These are phyloP conservation scores for Rana temporaria DNA, from an alignment of 2,113 vertebrate species.

Conservation along the genomic window DNA sequence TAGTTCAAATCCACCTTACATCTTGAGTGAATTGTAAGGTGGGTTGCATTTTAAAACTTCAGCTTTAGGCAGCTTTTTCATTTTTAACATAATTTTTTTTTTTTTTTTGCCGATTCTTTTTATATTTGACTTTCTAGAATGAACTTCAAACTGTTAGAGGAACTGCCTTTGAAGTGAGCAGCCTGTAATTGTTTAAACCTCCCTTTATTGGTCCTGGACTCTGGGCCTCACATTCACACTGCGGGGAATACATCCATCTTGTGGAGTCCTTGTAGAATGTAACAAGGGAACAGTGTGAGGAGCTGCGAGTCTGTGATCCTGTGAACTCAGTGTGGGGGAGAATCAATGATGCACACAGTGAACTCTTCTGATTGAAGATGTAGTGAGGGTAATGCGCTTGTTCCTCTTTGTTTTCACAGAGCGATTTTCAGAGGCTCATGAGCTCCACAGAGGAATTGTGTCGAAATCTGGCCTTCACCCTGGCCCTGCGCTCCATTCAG, in stretches of 20 bases:
- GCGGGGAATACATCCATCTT: neutral
- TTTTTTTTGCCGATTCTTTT: neutral
- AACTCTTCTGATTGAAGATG: slow-evolving; percentile 28
- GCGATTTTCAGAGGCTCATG: slow-evolving; percentile 93
- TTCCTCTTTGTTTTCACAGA: slow-evolving; percentile 69
- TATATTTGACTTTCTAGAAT: neutral
- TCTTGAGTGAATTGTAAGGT: too few relatives aligned
- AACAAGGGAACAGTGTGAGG: neutral
- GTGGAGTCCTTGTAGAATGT: neutral
- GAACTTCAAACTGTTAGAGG: neutral
- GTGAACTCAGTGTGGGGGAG: slow-evolving; percentile 3
- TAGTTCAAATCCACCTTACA: too few relatives aligned
- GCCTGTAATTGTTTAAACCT: neutral
- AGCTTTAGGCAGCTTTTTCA: too few relatives aligned
- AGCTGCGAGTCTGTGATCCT: neutral
- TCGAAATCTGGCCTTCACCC: slow-evolving; percentile 90
- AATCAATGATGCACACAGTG: neutral
- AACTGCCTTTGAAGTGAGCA: neutral
- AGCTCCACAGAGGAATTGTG: slow-evolving; percentile 89
- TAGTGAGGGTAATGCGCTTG: neutral
- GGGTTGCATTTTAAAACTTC: too few relatives aligned
- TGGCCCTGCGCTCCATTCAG: slow-evolving; percentile 93
- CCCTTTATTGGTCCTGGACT: neutral
- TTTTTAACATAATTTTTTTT: too few relatives aligned
- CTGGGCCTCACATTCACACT: neutral